phyloP scores from a whole-genome alignment of 2,113 vertebrate genomes.

The Pardalotus punctatus region DNA sequence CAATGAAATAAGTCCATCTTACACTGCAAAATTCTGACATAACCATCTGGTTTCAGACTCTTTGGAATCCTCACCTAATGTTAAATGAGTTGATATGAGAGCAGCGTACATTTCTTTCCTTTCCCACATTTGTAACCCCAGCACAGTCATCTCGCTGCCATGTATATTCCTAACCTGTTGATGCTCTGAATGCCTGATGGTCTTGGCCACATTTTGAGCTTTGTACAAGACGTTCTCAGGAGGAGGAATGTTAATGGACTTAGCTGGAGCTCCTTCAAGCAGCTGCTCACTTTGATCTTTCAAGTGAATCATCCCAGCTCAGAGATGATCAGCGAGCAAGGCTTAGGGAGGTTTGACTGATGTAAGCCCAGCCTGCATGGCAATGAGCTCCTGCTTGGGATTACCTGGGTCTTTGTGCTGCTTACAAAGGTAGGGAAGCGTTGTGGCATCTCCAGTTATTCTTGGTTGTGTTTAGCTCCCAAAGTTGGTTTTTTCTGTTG shows the following conservation, averaged over 20 bases:
- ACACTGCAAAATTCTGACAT: background rate
- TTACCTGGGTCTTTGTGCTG: background rate
- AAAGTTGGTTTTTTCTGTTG: background rate
- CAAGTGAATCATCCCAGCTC: background rate
- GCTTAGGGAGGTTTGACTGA: background rate
- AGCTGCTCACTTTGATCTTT: conserved; percentile 3
- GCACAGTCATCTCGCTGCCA: background rate
- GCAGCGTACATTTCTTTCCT: background rate
- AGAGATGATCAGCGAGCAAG: background rate
- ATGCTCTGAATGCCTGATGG: background rate
- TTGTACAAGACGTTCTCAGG: background rate
- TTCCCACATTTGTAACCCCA: background rate
- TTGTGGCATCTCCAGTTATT: background rate
- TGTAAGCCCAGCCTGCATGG: background rate
- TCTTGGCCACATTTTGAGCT: background rate
- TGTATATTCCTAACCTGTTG: background rate
- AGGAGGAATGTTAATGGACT: background rate
- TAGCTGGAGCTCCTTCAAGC: background rate
- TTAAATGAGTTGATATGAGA: background rate
- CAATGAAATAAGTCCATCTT: background rate
- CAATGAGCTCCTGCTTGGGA: background rate
- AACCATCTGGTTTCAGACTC: background rate
- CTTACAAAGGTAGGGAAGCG: background rate
- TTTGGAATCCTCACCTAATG: background rate
- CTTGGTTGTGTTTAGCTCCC: background rate